phyloP scores from a whole-genome alignment of 1,140 invertebrate genomes.

The Heliconius melpomene region DNA sequence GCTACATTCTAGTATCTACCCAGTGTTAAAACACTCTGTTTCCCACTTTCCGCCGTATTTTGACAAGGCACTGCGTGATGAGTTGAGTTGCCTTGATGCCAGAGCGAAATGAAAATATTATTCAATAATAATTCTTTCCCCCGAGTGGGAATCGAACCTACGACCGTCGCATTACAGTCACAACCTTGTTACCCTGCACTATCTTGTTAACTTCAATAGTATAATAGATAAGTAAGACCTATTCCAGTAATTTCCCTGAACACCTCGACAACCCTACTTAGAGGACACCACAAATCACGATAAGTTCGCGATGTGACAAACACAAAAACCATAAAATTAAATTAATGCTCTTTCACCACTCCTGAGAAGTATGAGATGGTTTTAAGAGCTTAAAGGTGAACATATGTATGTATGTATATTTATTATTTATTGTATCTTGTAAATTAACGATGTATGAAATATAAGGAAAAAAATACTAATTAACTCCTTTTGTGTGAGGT shows the following conservation, averaged over 20 bases:
- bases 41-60: too few species aligned
- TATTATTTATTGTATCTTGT: constrained; percentile 23
- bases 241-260: not conserved
- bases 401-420: constrained; percentile 29
- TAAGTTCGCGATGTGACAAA: constrained; percentile 78
- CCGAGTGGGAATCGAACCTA: too few species aligned
- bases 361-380: constrained; percentile 49
- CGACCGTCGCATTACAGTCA: too few species aligned
- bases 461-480: not conserved
- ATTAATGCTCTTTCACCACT: constrained; percentile 76
- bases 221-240: too few species aligned
- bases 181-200: too few species aligned
- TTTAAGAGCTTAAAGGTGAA: constrained; percentile 38
- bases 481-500: not conserved
- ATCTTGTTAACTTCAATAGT: too few species aligned
- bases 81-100: too few species aligned
- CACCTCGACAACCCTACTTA: constrained; percentile 18
- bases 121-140: too few species aligned
- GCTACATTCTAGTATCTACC: too few species aligned
- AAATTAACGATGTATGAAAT: not conserved
- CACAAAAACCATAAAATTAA: constrained; percentile 82
- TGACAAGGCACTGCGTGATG: too few species aligned
- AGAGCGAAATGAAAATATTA: too few species aligned
- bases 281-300: constrained; percentile 70
- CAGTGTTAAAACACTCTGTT: too few species aligned